phyloP scores from a whole-genome alignment of 2,113 vertebrate genomes.

The Xyrauchen texanus region DNA sequence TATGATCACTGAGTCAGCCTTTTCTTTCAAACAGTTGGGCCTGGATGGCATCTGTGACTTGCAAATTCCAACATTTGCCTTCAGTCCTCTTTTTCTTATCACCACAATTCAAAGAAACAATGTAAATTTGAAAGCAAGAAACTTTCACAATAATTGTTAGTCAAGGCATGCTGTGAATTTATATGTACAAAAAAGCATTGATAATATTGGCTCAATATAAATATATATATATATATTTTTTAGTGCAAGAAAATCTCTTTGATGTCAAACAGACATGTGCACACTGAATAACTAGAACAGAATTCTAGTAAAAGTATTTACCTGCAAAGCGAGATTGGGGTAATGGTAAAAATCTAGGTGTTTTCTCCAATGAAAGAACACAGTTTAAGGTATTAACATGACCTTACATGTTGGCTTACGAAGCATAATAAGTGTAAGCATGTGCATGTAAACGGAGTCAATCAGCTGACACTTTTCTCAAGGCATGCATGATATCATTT shows the following conservation, averaged over 20 bases:
- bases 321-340: not conserved
- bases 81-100: not conserved
- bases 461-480: no score
- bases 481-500: no score
- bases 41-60: slow-evolving; percentile 31
- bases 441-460: no score
- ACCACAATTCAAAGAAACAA: not conserved
- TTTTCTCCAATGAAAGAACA: not conserved
- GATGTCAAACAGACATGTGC: not conserved
- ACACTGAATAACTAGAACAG: not conserved
- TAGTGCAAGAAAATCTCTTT: not conserved
- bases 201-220: no score
- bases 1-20: slow-evolving; percentile 40
- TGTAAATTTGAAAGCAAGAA: not conserved
- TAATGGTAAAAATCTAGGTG: not conserved
- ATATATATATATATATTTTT: no score
- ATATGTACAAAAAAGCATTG: not conserved
- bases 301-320: not conserved
- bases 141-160: not conserved
- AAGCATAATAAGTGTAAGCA: no score
- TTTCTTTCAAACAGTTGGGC: slow-evolving; percentile 45
- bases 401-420: no score
- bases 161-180: not conserved
- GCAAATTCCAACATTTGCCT: slow-evolving; percentile 17
- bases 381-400: no score